Percentiles rank a stretch among this genome's conserved stretches.
Conservation (phyloP, 2,888 invertebrate genomes). For the Glyphotaelius pellucidus region DNA sequence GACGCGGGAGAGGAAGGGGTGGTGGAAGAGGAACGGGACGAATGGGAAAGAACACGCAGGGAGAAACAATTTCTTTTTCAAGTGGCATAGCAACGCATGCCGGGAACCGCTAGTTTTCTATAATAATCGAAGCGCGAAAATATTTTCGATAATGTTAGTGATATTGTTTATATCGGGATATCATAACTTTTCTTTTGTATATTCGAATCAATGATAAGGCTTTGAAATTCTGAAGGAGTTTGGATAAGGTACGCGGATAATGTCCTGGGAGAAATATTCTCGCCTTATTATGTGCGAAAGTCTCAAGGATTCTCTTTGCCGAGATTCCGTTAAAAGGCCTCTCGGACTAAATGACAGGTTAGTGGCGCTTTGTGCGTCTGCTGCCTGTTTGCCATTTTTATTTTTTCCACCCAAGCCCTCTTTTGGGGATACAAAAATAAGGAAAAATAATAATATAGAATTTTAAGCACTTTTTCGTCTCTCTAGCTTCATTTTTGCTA, state of each 20-base stretch:
- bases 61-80: too few relatives aligned
- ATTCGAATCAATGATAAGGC: neutral
- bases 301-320: neutral
- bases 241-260: neutral
- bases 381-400: neutral
- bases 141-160: neutral
- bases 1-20: too few relatives aligned
- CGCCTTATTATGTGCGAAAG: neutral
- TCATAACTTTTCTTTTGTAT: neutral
- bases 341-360: constrained; percentile 2
- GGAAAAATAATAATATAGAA: neutral
- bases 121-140: too few relatives aligned
- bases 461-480: neutral
- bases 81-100: too few relatives aligned
- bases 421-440: neutral
- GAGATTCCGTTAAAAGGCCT: constrained; percentile 2
- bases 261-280: neutral
- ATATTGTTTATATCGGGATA: neutral
- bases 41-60: too few relatives aligned
- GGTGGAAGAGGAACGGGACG: too few relatives aligned
- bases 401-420: neutral
- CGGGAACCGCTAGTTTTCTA: too few relatives aligned
- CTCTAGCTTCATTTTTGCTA: neutral
- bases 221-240: neutral
- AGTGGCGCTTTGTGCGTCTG: neutral